Percentiles rank a stretch among this genome's conserved stretches.
Evolutionary conservation across 2,888 invertebrate species (phyloP).

Genomic region (Eugnorisma glareosa): DNA sequence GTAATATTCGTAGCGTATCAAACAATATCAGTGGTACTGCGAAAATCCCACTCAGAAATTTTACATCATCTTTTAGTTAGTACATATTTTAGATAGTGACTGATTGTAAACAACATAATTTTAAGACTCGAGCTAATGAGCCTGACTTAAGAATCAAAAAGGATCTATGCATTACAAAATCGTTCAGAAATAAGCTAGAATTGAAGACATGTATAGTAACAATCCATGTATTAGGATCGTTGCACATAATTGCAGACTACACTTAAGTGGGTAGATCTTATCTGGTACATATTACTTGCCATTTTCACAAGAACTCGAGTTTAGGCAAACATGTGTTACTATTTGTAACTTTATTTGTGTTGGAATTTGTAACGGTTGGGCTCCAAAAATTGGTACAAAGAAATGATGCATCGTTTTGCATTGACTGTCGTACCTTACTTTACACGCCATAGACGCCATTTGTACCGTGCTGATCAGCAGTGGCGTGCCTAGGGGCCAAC

Average conservation of each 20-base stretch:
- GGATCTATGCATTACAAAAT: neutral
- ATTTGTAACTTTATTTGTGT: constrained; percentile 6
- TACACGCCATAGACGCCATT: neutral
- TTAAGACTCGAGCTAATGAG: neutral
- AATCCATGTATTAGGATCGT: constrained; percentile 23
- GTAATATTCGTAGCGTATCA: too few species aligned
- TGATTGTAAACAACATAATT: neutral
- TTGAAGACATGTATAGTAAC: constrained; percentile 28
- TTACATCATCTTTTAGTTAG: neutral
- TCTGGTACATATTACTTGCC: constrained; percentile 23
- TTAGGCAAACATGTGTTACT: constrained; percentile 25
- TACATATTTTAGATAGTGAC: neutral
- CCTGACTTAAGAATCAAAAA: neutral
- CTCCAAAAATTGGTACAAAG: neutral
- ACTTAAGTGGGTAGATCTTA: constrained; percentile 37
- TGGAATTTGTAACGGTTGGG: neutral
- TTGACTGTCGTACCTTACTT: too few species aligned
- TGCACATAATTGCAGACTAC: constrained; percentile 33
- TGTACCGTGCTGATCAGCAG: neutral
- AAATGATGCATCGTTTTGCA: neutral
- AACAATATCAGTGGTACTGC: neutral
- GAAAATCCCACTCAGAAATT: neutral
- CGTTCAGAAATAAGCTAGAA: constrained; percentile 5
- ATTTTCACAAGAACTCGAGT: constrained; percentile 37
- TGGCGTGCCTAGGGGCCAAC: too few species aligned